phyloP scores from a whole-genome alignment of 2,888 invertebrate genomes.

The Lycocerus yunnanus region DNA sequence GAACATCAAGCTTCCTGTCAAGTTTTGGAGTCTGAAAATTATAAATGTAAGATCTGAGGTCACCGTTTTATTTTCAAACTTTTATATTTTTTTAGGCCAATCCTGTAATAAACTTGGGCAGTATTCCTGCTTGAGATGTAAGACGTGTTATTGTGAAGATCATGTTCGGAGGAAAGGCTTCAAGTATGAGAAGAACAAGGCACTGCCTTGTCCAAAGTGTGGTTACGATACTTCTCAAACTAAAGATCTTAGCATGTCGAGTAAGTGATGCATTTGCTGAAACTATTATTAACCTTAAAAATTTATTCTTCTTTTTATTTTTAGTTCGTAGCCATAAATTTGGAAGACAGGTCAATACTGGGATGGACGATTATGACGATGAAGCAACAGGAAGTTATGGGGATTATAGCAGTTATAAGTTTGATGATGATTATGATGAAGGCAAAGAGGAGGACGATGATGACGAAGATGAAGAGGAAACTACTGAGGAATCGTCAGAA shows the following conservation, averaged over 20 bases:
- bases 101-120: conserved; percentile 94
- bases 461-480: conserved; percentile 40
- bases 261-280: conserved; percentile 58
- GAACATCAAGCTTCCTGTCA: conserved; percentile 98
- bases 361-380: conserved; percentile 66
- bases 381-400: conserved; percentile 59
- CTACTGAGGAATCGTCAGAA: conserved; percentile 51
- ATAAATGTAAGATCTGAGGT: conserved; percentile 73
- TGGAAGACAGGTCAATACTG: conserved; percentile 78
- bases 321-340: conserved; percentile 85
- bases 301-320: conserved; percentile 32
- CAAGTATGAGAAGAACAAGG: conserved; percentile 82
- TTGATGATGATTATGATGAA: conserved; percentile 59
- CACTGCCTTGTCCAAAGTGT: conserved; percentile 93
- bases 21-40: conserved; percentile 91
- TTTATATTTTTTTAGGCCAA: conserved; percentile 65
- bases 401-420: conserved; percentile 50
- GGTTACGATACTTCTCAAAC: conserved; percentile 91
- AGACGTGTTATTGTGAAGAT: conserved; percentile 95
- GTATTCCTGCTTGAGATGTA: conserved; percentile 94
- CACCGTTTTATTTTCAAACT: background rate
- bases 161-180: conserved; percentile 91
- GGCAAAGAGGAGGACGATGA: conserved; percentile 58
- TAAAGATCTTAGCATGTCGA: conserved; percentile 94
- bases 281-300: background rate